These are phyloP conservation scores for Cybosia mesomella DNA, from an alignment of 2,888 invertebrate species.

Conservation along the genomic window DNA sequence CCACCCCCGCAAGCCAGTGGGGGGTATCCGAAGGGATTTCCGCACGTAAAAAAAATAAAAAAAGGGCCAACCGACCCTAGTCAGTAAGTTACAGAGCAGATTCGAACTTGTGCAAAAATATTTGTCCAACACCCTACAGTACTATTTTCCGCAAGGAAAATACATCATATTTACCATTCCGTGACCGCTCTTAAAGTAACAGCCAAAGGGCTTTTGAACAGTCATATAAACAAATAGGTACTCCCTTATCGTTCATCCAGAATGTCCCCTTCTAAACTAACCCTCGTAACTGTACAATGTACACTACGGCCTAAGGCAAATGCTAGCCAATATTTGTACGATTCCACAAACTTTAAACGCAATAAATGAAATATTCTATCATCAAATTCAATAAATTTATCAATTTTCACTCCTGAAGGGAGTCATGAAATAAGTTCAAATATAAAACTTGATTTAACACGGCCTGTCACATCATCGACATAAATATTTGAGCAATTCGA, in stretches of 20 bases:
- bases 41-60: too few species aligned
- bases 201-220: slow-evolving; percentile 13
- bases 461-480: not conserved
- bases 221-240: slow-evolving; percentile 14
- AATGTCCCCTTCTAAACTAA: slow-evolving; percentile 3
- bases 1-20: too few species aligned
- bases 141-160: not conserved
- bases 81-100: not conserved
- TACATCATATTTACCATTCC: slow-evolving; percentile 1
- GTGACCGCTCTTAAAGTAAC: slow-evolving; percentile 13
- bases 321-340: slow-evolving; percentile 43
- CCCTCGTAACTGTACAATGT: slow-evolving; percentile 6
- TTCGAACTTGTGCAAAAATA: not conserved
- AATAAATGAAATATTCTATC: slow-evolving; percentile 33
- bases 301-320: slow-evolving; percentile 10
- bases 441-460: not conserved
- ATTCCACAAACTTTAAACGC: slow-evolving; percentile 31
- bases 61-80: not conserved
- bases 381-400: slow-evolving; percentile 25
- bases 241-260: not conserved
- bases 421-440: slow-evolving; percentile 2
- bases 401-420: slow-evolving; percentile 10
- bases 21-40: too few species aligned
- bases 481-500: not conserved
- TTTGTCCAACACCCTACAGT: not conserved